phyloP scores from a whole-genome alignment of 2,113 vertebrate species.

The Chloroceryle aenea region DNA sequence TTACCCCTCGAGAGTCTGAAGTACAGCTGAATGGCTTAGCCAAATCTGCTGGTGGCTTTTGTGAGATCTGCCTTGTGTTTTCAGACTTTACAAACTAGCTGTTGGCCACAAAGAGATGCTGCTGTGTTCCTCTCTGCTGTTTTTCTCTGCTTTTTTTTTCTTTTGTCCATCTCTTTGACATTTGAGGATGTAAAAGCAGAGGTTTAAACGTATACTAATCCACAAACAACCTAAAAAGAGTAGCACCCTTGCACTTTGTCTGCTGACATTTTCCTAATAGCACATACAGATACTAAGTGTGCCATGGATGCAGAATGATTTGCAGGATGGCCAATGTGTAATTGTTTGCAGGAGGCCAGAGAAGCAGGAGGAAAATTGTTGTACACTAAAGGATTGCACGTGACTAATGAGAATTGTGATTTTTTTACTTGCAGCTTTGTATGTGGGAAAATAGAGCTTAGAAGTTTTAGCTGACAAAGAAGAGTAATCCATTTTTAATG shows the following conservation, averaged over 20 bases:
- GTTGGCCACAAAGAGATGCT: not conserved
- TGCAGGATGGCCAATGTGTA: not conserved
- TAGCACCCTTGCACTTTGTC: not conserved
- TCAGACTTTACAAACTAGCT: not conserved
- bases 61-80: not conserved
- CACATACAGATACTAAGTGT: not conserved
- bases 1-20: not conserved
- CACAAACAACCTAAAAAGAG: not conserved
- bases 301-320: not conserved
- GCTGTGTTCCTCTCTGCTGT: not conserved
- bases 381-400: not conserved
- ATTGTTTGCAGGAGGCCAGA: not conserved
- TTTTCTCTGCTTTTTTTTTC: not conserved
- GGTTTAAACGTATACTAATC: not conserved
- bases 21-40: not conserved
- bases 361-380: not conserved
- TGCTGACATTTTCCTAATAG: fast-evolving
- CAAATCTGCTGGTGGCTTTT: not conserved
- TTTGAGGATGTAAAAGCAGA: not conserved
- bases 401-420: not conserved
- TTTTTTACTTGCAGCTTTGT: not conserved
- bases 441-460: not conserved
- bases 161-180: not conserved
- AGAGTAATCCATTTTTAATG: not conserved
- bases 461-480: not conserved